Percentiles rank a stretch among this genome's conserved stretches.
phyloP scores from a whole-genome alignment of 2,888 invertebrate species.

The Spodoptera littoralis region DNA sequence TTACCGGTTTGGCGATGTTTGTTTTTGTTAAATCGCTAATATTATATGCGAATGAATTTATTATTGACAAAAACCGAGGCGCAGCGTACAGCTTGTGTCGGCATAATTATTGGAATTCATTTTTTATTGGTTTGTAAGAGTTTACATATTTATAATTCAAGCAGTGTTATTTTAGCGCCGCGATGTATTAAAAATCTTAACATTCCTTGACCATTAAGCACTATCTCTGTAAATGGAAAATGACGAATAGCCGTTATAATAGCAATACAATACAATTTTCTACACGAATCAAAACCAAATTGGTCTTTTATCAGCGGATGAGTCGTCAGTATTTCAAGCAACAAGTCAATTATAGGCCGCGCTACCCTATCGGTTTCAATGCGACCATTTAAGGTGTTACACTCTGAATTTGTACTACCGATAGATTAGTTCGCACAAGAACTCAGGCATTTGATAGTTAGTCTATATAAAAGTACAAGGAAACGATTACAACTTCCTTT shows the following conservation, averaged over 20 bases:
- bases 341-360: constrained; percentile 77
- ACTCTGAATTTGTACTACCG: constrained; percentile 61
- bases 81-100: constrained; percentile 26
- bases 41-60: constrained; percentile 53
- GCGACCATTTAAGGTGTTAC: constrained; percentile 57
- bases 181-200: constrained; percentile 6
- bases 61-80: constrained; percentile 49
- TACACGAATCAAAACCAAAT: constrained; percentile 39
- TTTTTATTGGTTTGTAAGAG: constrained; percentile 44
- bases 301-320: constrained; percentile 43
- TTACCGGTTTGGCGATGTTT: constrained; percentile 61
- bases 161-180: constrained; percentile 34
- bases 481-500: constrained; percentile 56
- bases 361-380: constrained; percentile 66
- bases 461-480: constrained; percentile 58
- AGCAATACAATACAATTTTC: constrained; percentile 38
- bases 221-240: too few species aligned
- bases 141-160: constrained; percentile 42
- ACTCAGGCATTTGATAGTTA: constrained; percentile 57
- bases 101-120: constrained; percentile 47
- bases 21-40: constrained; percentile 64
- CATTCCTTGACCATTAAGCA: too few species aligned
- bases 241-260: too few species aligned
- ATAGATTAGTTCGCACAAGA: constrained; percentile 59
- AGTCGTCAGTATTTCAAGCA: constrained; percentile 56